phyloP scores from a whole-genome alignment of 2,113 vertebrate species.

The Microcebus tavaratra region DNA sequence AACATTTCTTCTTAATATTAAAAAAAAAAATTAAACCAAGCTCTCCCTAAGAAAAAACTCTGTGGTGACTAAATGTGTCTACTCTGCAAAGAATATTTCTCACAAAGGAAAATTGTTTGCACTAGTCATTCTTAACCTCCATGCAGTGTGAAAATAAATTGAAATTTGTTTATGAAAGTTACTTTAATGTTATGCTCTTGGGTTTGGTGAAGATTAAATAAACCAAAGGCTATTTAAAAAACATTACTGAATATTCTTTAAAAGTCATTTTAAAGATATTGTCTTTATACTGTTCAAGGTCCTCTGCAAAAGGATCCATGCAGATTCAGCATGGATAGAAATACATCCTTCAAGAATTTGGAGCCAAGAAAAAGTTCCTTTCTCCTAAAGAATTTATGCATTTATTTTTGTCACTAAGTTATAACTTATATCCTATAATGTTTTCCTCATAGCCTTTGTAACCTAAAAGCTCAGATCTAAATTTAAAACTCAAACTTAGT shows the following conservation, averaged over 20 bases:
- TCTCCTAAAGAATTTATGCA: not conserved
- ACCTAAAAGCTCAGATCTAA: not conserved
- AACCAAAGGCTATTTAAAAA: not conserved
- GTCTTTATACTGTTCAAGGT: not conserved
- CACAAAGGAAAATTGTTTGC: not conserved
- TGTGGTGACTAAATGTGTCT: not conserved
- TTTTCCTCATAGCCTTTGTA: not conserved
- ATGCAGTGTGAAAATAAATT: conserved; percentile 6
- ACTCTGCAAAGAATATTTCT: not conserved
- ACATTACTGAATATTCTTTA: not conserved
- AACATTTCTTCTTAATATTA: not conserved
- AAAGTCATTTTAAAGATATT: not conserved
- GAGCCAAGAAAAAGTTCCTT: not conserved
- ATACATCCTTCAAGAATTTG: not conserved
- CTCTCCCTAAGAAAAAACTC: not conserved
- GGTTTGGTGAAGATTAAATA: conserved; percentile 38
- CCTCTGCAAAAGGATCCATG: not conserved
- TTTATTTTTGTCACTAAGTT: conserved; percentile 5
- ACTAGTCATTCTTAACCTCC: not conserved
- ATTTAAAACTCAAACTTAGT: conserved; percentile 46
- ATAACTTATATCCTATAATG: not conserved
- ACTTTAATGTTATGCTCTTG: conserved; percentile 4
- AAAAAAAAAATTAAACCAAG: not conserved
- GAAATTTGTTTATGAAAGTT: conserved; percentile 12
- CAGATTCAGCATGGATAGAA: not conserved